These are phyloP conservation scores for Drosophila helvetica DNA, from an alignment of 2,888 invertebrate species.

Conservation along the genomic window DNA sequence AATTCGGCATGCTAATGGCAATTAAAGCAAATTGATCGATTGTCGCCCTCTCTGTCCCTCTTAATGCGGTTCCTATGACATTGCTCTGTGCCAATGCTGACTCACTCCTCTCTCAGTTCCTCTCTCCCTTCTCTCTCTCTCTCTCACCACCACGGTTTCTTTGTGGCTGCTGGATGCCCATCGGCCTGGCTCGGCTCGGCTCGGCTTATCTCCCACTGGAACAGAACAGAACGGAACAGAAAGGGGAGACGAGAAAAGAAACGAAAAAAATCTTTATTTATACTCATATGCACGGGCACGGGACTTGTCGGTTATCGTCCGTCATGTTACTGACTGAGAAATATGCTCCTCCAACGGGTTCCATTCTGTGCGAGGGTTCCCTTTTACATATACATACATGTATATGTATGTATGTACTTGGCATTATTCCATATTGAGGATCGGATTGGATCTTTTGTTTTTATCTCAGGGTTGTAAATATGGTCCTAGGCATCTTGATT, in stretches of 20 bases:
- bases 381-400: neutral
- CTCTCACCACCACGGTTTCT: neutral
- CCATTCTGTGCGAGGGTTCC: constrained; percentile 12
- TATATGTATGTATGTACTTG: constrained; percentile 7
- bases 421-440: constrained; percentile 23
- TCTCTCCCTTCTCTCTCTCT: constrained; percentile 1
- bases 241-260: constrained; percentile 37
- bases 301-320: constrained; percentile 60
- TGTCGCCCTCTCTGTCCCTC: constrained; percentile 50
- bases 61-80: constrained; percentile 1
- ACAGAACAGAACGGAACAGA: constrained; percentile 15
- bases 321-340: constrained; percentile 44
- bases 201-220: constrained; percentile 27
- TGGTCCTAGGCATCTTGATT: constrained; percentile 10
- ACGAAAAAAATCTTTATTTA: constrained; percentile 32
- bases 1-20: constrained; percentile 67
- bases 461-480: constrained; percentile 18
- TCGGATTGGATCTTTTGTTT: constrained; percentile 31
- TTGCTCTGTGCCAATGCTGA: constrained; percentile 51
- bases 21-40: constrained; percentile 73
- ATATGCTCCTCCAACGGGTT: constrained; percentile 33
- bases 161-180: constrained; percentile 23
- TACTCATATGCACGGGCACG: constrained; percentile 52
- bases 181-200: constrained; percentile 28
- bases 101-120: constrained; percentile 39